Base-by-base conservation (phyloP, 2,113 vertebrate genomes). In the Garra rufa region DNA sequence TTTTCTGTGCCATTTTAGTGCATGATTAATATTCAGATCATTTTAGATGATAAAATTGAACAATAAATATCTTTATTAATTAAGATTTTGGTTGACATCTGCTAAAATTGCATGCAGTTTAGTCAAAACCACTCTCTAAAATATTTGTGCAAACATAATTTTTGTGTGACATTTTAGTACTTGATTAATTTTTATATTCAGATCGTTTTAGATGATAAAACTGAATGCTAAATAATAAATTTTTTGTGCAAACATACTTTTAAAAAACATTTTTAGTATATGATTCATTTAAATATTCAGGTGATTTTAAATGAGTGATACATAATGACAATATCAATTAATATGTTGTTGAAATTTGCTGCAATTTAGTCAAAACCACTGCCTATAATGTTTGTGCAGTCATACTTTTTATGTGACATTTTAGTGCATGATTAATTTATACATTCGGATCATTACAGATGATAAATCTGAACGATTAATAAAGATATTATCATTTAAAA, bases 1-100 rank as follows among this genome's bases (percentile, higher is more conserved):
- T 61, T 61, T 24, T 46, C 3, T 59, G 55, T 24, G n/a, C 1
- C 3, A 59, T 26, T 59, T 59, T 59, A 0, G 9, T 59, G 28
- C 57, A 26, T 26, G 0, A 59, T 19, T 52, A 0, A 52, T 52
- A 61, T 13, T 26, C 4, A 14, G 57, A 61, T 26, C 11, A 17
- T 1, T 3, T 6, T 14, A 63, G 6, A 65, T 17, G 26, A 30
- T 8, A 15, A 15, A 30, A 26, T 11, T n/a, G 1, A 44, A n/a
- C 0, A 7, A 26, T 76, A n/a, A 55, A 69, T 19, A n/a, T 79
- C 73, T 83, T 85, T 89, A 74, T 8, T 21, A 24, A 0, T n/a
- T 38, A 24, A 2, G 2, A 14, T 52, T 0, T 52, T 52, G 15
- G 15, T 50, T 17, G 48, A 50, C 15, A 50, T 50, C 48, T 48